A percentile compares a stretch with the other conserved stretches of the same genome.
Conservation (phyloP, 2,888 invertebrate genomes). For the Zele albiditarsus region DNA sequence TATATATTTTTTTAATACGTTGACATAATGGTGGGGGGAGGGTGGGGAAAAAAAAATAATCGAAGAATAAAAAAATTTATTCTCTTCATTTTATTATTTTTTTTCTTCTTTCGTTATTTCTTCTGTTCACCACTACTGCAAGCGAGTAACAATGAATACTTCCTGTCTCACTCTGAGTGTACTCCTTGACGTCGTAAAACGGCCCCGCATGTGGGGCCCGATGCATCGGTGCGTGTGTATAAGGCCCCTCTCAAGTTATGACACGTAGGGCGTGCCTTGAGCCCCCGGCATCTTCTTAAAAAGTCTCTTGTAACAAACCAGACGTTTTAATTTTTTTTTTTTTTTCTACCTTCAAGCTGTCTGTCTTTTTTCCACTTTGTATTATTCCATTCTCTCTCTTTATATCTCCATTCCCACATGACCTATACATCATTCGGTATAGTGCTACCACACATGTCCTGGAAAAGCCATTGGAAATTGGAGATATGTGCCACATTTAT, state of each 20-base stretch:
- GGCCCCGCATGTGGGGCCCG: constrained; percentile 49
- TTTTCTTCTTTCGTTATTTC: not conserved
- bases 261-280: constrained; percentile 52
- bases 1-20: not conserved
- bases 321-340: constrained; percentile 27
- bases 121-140: not conserved
- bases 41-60: not conserved
- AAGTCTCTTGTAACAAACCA: constrained; percentile 37
- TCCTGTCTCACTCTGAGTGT: constrained; percentile 41
- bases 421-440: constrained; percentile 53
- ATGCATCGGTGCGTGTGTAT: constrained; percentile 18
- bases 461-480: constrained; percentile 47
- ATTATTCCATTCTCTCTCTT: not conserved
- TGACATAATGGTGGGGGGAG: too few relatives aligned
- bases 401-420: constrained; percentile 49
- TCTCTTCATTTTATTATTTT: not conserved
- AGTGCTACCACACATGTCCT: constrained; percentile 44
- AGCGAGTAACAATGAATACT: constrained; percentile 36
- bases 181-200: constrained; percentile 40
- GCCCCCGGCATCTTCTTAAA: constrained; percentile 32
- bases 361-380: not conserved
- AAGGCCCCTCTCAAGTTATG: constrained; percentile 49
- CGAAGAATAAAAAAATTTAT: constrained; percentile 16
- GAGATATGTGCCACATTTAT: constrained; percentile 45
- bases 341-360: not conserved